Base-by-base conservation (phyloP, 1,140 invertebrate species). In the Drosophila kurseongensis region DNA sequence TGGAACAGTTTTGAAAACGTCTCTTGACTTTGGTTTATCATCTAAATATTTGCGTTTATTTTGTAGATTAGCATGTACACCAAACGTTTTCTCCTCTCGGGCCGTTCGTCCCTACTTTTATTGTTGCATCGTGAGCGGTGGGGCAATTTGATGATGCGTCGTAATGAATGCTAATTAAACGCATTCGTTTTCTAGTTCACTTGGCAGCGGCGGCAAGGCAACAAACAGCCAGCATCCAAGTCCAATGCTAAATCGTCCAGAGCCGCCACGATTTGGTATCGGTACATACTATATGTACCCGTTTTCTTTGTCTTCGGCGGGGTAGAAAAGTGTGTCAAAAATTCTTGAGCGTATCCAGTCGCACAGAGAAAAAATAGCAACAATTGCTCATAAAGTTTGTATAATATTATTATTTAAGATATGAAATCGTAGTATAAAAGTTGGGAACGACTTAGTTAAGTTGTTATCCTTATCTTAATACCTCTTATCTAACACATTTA, bases 151-250 rank as follows among this genome's bases (percentile, higher is more conserved):
- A 89, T 89, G 80, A 89, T 84, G 78, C 80, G 71, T 91, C 83
- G 88, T 91, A 91, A 91, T 91, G 83, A 91, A 91, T 88, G 88
- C 89, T 91, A 91, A 91, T 91, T 91, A 91, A 84, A 81, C 73
- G 88, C 77, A 91, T 91, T 85, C 80, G 84, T 88, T 90, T 90
- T 91, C 88, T 91, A 91, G 88, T 91, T 84, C 88, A 91, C 51
- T 91, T 88, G 81, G 47, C 61, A 71, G 55, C 59, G 75, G 67
- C 51, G 75, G 58, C 61, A 40, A 60, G 75, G 67, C 51, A 78
- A 62, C 66, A 40, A 63, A 45, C 45, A 45, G 40, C 51, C 77
- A 79, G 56, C 81, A 76, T 76, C 66, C 56, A 77, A 45, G 63
- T 62, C 42, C 59, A 51, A 65, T 60, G 74, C 51, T 78, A 75